phyloP scores from a whole-genome alignment of 2,888 invertebrate genomes.

The Octonoba sinensis region DNA sequence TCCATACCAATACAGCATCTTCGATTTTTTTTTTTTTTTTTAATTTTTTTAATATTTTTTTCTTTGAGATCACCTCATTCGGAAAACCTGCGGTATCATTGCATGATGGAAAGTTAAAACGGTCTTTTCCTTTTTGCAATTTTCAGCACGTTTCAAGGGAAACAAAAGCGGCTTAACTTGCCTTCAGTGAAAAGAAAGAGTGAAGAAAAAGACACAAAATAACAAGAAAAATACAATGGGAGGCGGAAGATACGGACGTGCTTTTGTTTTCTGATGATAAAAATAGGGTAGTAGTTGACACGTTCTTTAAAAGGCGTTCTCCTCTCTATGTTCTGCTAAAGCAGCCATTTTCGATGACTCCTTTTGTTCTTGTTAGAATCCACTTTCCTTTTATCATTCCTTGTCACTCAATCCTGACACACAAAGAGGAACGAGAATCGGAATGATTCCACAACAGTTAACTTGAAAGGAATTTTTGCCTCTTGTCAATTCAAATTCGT shows the following conservation, averaged over 20 bases:
- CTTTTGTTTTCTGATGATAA: conserved; percentile 22
- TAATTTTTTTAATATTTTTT: too few relatives aligned
- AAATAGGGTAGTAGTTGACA: conserved; percentile 32
- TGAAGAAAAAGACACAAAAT: conserved; percentile 6
- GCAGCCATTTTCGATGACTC: conserved; percentile 25
- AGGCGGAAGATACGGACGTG: conserved; percentile 13
- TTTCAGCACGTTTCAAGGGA: conserved; percentile 34
- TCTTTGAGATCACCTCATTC: conserved; percentile 46
- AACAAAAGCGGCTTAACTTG: conserved; percentile 38
- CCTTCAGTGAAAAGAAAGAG: conserved; percentile 3
- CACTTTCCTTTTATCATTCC: conserved; percentile 2
- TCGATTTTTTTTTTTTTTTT: conserved; percentile 7
- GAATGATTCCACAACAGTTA: background rate
- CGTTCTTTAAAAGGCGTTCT: conserved; percentile 34
- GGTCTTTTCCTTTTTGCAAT: conserved; percentile 33
- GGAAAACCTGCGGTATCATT: conserved; percentile 54
- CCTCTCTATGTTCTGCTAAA: conserved; percentile 10
- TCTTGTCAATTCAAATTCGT: background rate
- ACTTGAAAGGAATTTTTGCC: background rate
- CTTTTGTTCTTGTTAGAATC: background rate
- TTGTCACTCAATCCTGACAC: background rate
- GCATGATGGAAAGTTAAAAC: conserved; percentile 18
- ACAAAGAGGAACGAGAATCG: background rate
- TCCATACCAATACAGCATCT: conserved; percentile 33
- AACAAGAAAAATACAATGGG: conserved; percentile 26